Base-by-base conservation (phyloP, 2,888 invertebrate genomes). In the Acronicta aceris region DNA sequence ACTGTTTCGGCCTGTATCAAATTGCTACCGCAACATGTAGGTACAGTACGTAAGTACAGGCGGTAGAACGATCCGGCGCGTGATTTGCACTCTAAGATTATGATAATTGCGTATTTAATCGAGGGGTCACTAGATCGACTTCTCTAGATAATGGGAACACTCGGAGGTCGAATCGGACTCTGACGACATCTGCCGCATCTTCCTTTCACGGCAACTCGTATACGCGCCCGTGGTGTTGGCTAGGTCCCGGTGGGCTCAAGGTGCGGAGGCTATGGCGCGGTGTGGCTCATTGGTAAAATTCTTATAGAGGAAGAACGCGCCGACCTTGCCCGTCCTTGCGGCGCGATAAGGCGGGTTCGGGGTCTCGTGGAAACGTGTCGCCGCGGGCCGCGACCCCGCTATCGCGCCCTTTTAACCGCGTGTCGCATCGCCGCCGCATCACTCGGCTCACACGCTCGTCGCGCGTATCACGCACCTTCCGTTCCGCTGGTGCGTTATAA, bases 281-380 rank as follows among this genome's bases (percentile, higher is more conserved):
- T 48, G 30, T 21, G 21, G 45, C 30, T 45, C 46, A 59, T 47
- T 52, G 61, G 45, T 65, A 56, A 61, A 58, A 59, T 50, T 61
- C 48, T 53, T 61, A 52, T 70, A 27, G 56, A 81, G 85, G 84
- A 82, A 83, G 86, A 82, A 77, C 76, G 57, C 66, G 70, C 53
- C 88, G 91, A 92, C 93, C 91, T 93, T 93, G 85, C 62, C 74
- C 89, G 93, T 90, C 93, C 93, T 93, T 90, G 91, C 71, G 79
- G 56, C 47, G 76, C 75, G 91, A 88, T 89, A 89, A 85, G 79
- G 75, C 75, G 73, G 65, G 77, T 55, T 71, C 79, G 79, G 81
- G 83, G 83, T 86, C 86, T 84, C 81, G 86, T 85, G 87, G 89
- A 86, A 85, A 84, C 87, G 88, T 83, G 84, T 64, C 72, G 81